Evolutionary conservation across 2,113 vertebrate genomes (phyloP).

Genomic region (Corydoras maculifer): DNA sequence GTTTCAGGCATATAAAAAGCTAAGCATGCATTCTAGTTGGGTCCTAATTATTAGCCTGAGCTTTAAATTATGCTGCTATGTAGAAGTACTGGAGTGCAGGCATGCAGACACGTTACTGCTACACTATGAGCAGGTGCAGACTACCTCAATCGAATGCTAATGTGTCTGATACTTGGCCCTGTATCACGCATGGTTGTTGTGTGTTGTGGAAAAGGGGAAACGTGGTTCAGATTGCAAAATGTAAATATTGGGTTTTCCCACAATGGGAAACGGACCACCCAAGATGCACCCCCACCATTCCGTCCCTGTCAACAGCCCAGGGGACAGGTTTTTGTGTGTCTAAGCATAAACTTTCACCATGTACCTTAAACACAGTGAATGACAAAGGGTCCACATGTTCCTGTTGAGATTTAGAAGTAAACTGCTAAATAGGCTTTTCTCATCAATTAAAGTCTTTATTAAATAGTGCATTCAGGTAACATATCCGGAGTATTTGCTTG

Average conservation of each 20-base stretch:
- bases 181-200: not conserved
- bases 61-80: too few species aligned
- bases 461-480: not conserved
- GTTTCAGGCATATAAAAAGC: too few species aligned
- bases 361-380: constrained; percentile 39
- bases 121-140: too few species aligned
- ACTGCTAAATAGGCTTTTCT: too few species aligned
- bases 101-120: too few species aligned
- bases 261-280: constrained; percentile 76
- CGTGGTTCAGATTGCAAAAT: constrained; percentile 76
- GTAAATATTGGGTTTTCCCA: constrained; percentile 83
- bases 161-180: not conserved
- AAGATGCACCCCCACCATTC: constrained; percentile 65
- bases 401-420: not conserved
- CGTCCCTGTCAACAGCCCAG: constrained; percentile 52
- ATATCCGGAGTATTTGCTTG: not conserved
- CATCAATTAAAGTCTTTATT: not conserved
- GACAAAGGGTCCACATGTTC: not conserved
- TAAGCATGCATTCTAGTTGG: too few species aligned
- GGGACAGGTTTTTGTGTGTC: constrained; percentile 64
- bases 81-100: too few species aligned
- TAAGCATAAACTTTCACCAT: constrained; percentile 55
- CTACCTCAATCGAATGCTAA: too few species aligned
- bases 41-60: too few species aligned
- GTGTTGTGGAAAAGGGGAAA: constrained; percentile 71